These are phyloP conservation scores for Eupristina koningsbergeri DNA, from an alignment of 1,140 invertebrate genomes.

Conservation along the genomic window DNA sequence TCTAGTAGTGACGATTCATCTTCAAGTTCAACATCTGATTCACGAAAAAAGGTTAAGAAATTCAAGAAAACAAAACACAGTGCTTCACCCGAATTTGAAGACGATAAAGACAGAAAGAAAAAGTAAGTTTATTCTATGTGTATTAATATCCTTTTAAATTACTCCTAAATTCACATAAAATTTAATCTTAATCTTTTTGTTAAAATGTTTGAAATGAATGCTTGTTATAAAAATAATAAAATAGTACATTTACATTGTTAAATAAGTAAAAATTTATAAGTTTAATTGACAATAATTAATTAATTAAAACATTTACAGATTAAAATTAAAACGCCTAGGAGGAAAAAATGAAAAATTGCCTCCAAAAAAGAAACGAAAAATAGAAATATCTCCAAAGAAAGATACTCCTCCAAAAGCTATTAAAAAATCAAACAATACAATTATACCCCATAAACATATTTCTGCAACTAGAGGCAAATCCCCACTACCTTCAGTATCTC, in stretches of 20 bases:
- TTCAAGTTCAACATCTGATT: slow-evolving; percentile 74
- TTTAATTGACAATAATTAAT: slow-evolving; percentile 33
- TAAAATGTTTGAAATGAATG: no score
- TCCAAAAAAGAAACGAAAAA: slow-evolving; percentile 67
- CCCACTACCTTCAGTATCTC: slow-evolving; percentile 56
- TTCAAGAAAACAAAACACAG: slow-evolving; percentile 76
- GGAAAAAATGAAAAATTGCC: slow-evolving; percentile 66
- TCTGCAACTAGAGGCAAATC: slow-evolving; percentile 60
- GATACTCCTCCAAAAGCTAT: slow-evolving; percentile 57
- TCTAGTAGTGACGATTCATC: slow-evolving; percentile 76
- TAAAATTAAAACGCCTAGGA: slow-evolving; percentile 68
- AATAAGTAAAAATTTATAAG: neutral
- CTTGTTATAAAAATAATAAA: neutral
- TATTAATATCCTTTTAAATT: slow-evolving; percentile 22
- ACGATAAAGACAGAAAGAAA: slow-evolving; percentile 70
- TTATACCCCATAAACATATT: slow-evolving; percentile 62
- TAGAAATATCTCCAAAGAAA: slow-evolving; percentile 64
- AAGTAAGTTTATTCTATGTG: slow-evolving; percentile 59
- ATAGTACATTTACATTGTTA: slow-evolving; percentile 18
- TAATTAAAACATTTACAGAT: slow-evolving; percentile 55
- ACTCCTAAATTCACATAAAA: neutral
- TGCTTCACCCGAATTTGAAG: slow-evolving; percentile 76
- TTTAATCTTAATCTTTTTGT: no score
- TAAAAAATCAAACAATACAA: slow-evolving; percentile 62
- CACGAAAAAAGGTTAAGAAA: slow-evolving; percentile 74